Percentiles rank a stretch among this genome's conserved stretches.
Evolutionary conservation across 2,888 invertebrate species (phyloP).

Genomic region (Drosophila macrospina): DNA sequence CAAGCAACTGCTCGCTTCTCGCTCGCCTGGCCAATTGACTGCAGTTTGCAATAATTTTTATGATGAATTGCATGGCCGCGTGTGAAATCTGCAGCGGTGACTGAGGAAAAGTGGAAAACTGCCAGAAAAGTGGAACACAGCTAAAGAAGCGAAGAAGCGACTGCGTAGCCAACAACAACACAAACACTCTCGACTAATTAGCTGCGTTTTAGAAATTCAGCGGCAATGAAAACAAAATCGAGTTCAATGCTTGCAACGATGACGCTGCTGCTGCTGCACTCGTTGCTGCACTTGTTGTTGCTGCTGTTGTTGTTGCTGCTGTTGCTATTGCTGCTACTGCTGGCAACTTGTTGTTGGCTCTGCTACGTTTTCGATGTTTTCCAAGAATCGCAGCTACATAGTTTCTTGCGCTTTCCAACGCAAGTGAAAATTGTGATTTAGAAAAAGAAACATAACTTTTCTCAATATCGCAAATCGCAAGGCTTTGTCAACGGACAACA

Average conservation of each 20-base stretch:
- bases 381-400: conserved; percentile 65
- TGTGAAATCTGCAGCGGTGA: conserved; percentile 73
- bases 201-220: conserved; percentile 82
- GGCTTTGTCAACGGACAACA: neutral
- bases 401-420: conserved; percentile 61
- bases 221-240: conserved; percentile 82
- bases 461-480: conserved; percentile 18
- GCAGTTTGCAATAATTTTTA: conserved; percentile 78
- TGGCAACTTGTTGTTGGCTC: conserved; percentile 43
- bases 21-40: conserved; percentile 60
- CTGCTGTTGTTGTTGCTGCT: conserved; percentile 14
- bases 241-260: conserved; percentile 79
- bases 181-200: conserved; percentile 81
- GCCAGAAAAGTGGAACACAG: conserved; percentile 79
- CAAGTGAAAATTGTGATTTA: conserved; percentile 70
- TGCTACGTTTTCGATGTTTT: conserved; percentile 63
- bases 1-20: neutral
- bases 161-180: conserved; percentile 52
- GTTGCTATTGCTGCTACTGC: conserved; percentile 7
- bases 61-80: conserved; percentile 81
- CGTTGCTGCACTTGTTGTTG: conserved; percentile 44
- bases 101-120: conserved; percentile 81
- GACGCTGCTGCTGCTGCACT: conserved; percentile 48
- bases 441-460: conserved; percentile 27
- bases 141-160: conserved; percentile 73